phyloP scores from a whole-genome alignment of 2,113 vertebrate genomes.

The Myocastor coypus region DNA sequence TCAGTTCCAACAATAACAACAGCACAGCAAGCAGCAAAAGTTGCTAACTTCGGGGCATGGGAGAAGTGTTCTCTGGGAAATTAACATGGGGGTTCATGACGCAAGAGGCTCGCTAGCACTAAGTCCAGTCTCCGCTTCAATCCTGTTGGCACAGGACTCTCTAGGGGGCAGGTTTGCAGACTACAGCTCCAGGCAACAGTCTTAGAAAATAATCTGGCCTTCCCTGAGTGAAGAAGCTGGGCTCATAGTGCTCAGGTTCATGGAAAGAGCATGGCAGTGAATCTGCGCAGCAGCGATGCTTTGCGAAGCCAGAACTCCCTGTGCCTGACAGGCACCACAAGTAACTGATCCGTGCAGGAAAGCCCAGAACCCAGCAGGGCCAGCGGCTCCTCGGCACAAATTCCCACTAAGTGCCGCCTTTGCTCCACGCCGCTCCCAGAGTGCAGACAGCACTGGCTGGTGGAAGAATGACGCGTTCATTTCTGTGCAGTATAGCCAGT shows the following conservation, averaged over 20 bases:
- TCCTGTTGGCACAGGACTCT: neutral
- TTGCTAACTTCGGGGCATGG: neutral
- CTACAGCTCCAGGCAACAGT: neutral
- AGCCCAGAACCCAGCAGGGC: neutral
- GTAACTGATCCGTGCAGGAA: too few relatives aligned
- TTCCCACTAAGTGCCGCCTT: neutral
- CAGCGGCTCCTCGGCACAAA: neutral
- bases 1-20: neutral
- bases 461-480: neutral
- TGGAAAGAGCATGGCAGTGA: slow-evolving; percentile 39
- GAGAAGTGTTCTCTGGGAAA: neutral
- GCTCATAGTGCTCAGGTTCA: slow-evolving; percentile 4
- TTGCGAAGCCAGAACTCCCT: slow-evolving; percentile 21
- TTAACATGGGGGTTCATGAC: neutral
- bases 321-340: too few relatives aligned
- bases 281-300: neutral
- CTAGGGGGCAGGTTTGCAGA: neutral
- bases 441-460: slow-evolving; percentile 4
- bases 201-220: neutral
- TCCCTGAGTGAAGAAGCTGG: neutral
- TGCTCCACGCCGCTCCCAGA: slow-evolving; percentile 18
- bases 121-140: neutral
- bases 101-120: neutral
- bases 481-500: neutral
- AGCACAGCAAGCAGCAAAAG: neutral